A percentile compares a stretch with the other conserved stretches of the same genome.
phyloP scores from a whole-genome alignment of 2,888 invertebrate genomes.

The Macrosoma leucophasiata region DNA sequence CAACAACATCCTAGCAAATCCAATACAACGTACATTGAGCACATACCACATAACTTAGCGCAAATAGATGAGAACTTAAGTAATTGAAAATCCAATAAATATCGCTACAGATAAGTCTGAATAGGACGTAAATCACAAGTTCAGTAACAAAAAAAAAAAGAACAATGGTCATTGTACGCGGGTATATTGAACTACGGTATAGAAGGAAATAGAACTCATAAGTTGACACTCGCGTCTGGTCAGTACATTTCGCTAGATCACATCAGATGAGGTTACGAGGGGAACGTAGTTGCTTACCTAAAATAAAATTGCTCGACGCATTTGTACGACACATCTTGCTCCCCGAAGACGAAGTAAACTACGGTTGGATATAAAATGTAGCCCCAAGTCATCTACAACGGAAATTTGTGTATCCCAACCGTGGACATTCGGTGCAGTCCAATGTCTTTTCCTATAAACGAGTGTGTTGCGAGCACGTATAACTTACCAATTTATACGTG shows the following conservation, averaged over 20 bases:
- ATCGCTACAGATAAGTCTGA: too few relatives aligned
- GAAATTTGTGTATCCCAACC: conserved; percentile 42
- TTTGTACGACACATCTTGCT: conserved; percentile 22
- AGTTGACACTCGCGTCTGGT: conserved; percentile 39
- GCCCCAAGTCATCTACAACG: conserved; percentile 55
- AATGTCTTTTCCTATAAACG: conserved; percentile 5
- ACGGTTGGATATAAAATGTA: conserved; percentile 49
- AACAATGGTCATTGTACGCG: conserved; percentile 23
- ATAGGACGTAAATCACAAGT: too few relatives aligned
- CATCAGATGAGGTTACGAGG: conserved; percentile 50
- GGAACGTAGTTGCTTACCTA: conserved; percentile 52
- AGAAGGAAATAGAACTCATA: conserved; percentile 62
- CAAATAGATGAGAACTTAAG: too few relatives aligned
- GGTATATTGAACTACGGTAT: too few relatives aligned
- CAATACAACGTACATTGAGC: too few relatives aligned
- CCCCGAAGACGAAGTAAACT: conserved; percentile 43
- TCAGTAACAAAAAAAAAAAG: conserved; percentile 29
- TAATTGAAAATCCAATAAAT: too few relatives aligned
- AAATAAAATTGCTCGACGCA: conserved; percentile 45
- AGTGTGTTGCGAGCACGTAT: too few relatives aligned
- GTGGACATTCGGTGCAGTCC: conserved; percentile 29
- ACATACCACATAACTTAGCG: too few relatives aligned
- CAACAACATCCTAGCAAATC: too few relatives aligned
- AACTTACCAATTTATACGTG: too few relatives aligned
- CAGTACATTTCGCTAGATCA: conserved; percentile 46